Percentiles rank a stretch among this genome's conserved stretches.
Conservation (phyloP, 2,888 invertebrate genomes). For the Cerceris rybyensis region DNA sequence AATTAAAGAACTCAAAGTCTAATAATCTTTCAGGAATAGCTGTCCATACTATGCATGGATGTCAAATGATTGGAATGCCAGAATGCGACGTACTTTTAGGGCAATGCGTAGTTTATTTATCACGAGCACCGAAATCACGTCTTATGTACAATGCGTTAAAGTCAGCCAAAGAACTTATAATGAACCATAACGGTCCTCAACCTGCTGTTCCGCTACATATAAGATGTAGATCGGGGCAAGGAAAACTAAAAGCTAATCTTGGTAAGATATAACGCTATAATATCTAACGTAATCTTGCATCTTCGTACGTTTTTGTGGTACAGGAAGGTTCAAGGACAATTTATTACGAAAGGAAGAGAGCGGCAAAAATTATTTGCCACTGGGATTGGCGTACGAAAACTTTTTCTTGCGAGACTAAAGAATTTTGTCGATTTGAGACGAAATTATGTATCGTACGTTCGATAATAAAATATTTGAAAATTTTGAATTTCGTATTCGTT, state of each 20-base stretch:
- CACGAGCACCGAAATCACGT: constrained; percentile 88
- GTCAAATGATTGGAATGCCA: constrained; percentile 90
- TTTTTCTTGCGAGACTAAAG: constrained; percentile 81
- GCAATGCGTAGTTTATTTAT: constrained; percentile 89
- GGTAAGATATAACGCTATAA: constrained; percentile 52
- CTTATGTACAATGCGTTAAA: constrained; percentile 80
- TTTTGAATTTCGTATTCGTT: no score
- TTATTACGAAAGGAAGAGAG: constrained; percentile 83
- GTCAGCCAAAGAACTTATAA: constrained; percentile 75
- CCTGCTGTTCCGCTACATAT: constrained; percentile 89
- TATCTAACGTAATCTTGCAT: background rate
- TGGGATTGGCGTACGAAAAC: constrained; percentile 84
- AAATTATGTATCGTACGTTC: no score
- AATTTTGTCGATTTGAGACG: background rate
- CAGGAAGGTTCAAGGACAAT: constrained; percentile 86
- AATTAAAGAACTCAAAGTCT: background rate
- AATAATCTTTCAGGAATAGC: constrained; percentile 84
- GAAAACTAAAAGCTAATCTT: constrained; percentile 54
- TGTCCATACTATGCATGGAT: constrained; percentile 89
- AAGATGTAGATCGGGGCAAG: constrained; percentile 74
- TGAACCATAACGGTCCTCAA: constrained; percentile 83
- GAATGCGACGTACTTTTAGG: constrained; percentile 89
- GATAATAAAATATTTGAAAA: no score
- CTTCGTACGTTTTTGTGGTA: constrained; percentile 51
- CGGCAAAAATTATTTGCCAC: constrained; percentile 85